Conservation (phyloP, 2,113 vertebrate genomes). For the Dolichotis patagonum region DNA sequence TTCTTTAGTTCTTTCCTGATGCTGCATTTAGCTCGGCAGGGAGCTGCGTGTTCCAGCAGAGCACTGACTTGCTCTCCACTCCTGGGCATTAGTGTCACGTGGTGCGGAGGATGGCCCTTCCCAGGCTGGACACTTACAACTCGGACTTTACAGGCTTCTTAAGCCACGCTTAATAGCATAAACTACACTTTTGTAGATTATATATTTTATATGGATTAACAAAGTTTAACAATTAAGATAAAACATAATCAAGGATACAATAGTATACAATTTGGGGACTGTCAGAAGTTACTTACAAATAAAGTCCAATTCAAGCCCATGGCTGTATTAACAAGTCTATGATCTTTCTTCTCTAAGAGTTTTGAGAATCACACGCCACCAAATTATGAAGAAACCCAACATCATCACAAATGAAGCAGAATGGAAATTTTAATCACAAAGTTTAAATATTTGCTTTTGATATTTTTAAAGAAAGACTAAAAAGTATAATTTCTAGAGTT, state of each 20-base stretch:
- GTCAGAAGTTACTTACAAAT: constrained; percentile 20
- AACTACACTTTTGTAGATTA: constrained; percentile 10
- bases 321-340: neutral
- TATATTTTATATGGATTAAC: neutral
- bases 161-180: neutral
- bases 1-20: neutral
- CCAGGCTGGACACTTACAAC: neutral
- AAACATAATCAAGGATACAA: neutral
- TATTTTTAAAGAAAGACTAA: neutral
- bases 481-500: constrained; percentile 22
- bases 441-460: constrained; percentile 21
- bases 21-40: neutral
- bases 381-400: neutral
- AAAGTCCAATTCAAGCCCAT: neutral
- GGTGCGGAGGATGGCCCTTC: too few relatives aligned
- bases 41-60: neutral
- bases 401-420: neutral
- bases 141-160: neutral
- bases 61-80: neutral
- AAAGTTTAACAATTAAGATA: constrained; percentile 11
- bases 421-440: neutral
- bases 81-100: too few relatives aligned
- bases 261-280: neutral
- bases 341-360: neutral
- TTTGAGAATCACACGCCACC: neutral